Percentiles rank a stretch among this genome's conserved stretches.
These are phyloP conservation scores for Microctenopoma stevenorrisi DNA, from an alignment of 2,797 vertebrate species.

Conservation along the genomic window DNA sequence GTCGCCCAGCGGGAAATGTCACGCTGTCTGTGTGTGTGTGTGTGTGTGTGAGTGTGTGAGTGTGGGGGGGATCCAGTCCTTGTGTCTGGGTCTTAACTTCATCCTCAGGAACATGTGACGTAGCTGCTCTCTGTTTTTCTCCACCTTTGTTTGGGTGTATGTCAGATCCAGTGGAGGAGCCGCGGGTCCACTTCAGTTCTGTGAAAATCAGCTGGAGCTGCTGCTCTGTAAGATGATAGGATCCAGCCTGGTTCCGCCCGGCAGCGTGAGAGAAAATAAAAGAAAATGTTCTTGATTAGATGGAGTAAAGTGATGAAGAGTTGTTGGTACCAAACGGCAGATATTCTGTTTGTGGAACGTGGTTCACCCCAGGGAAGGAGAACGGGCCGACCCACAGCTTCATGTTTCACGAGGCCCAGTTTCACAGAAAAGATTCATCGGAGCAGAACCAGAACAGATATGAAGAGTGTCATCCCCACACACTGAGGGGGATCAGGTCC, in stretches of 20 bases:
- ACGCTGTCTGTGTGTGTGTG: conserved; percentile 4
- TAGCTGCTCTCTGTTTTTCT: conserved; percentile 24
- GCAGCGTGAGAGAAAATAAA: background rate
- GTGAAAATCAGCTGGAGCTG: conserved; percentile 26
- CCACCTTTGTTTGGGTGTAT: conserved; percentile 1
- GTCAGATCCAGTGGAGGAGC: conserved; percentile 7
- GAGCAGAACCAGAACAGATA: too few species aligned
- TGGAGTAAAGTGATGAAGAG: too few species aligned
- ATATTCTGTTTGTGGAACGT: too few species aligned
- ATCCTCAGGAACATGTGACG: conserved; percentile 16
- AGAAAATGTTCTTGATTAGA: too few species aligned
- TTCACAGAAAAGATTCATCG: too few species aligned
- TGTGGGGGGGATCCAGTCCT: too few species aligned
- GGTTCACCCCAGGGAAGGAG: too few species aligned
- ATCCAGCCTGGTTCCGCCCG: conserved; percentile 6
- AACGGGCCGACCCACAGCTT: too few species aligned
- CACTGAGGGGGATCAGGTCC: too few species aligned
- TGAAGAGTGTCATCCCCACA: too few species aligned
- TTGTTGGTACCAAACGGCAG: too few species aligned
- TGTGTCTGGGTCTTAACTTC: background rate
- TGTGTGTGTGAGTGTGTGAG: background rate
- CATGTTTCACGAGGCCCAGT: too few species aligned
- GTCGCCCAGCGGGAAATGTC: conserved; percentile 31
- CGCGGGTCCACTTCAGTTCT: conserved; percentile 8
- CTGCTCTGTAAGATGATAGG: conserved; percentile 41